phyloP scores from a whole-genome alignment of 2,113 vertebrate genomes.

The Gallinago undulata region DNA sequence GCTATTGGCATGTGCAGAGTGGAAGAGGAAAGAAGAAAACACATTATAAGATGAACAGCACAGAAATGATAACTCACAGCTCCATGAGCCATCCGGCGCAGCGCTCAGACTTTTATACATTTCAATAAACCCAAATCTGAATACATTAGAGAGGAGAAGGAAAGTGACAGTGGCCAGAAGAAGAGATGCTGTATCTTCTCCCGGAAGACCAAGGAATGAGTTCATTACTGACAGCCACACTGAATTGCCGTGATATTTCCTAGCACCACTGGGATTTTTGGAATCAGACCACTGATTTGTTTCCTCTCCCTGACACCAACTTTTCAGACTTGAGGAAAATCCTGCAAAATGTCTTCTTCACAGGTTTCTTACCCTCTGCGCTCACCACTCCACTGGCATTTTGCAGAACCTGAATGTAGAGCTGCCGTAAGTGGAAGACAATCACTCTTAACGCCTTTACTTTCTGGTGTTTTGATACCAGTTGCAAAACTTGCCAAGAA shows the following conservation, averaged over 20 bases:
- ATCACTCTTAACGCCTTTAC: neutral
- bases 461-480: neutral
- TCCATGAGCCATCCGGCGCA: neutral
- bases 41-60: neutral
- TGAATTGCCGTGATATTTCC: neutral
- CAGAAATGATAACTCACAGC: rapidly evolving
- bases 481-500: neutral
- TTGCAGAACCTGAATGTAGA: neutral
- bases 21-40: neutral
- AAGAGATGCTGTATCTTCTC: neutral
- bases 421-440: neutral
- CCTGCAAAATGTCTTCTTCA: neutral
- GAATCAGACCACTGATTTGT: neutral
- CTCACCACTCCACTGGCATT: rapidly evolving
- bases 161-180: neutral
- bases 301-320: neutral
- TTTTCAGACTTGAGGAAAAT: neutral
- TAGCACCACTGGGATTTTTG: neutral
- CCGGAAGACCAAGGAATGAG: neutral
- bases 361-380: neutral
- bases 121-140: neutral
- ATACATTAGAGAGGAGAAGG: neutral
- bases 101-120: neutral
- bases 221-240: neutral
- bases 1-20: neutral